These are phyloP conservation scores for Hydrolagus affinis DNA, from an alignment of 2,113 vertebrate genomes.

Conservation along the genomic window DNA sequence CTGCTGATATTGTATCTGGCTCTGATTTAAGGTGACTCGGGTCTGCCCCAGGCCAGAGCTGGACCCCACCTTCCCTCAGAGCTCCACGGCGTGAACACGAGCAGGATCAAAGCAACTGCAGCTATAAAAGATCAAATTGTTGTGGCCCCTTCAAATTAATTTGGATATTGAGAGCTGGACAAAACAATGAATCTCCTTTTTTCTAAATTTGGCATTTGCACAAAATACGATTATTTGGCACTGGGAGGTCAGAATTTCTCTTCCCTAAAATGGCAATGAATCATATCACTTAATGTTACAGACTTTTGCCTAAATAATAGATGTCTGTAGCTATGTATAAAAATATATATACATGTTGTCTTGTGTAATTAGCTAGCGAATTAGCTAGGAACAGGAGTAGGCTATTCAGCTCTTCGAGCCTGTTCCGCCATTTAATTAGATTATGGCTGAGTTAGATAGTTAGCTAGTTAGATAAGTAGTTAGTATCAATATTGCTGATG, in stretches of 20 bases:
- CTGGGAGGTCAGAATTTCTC: background rate
- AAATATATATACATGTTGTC: too few species aligned
- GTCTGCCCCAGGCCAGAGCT: conserved; percentile 19
- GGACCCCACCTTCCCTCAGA: conserved; percentile 5
- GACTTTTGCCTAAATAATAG: too few species aligned
- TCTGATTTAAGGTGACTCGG: conserved; percentile 6
- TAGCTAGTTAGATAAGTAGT: too few species aligned
- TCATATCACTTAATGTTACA: too few species aligned
- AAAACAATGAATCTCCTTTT: background rate
- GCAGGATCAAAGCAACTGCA: conserved; percentile 14
- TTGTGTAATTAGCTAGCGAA: too few species aligned
- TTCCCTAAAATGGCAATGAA: background rate
- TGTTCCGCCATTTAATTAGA: too few species aligned
- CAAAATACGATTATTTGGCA: too few species aligned
- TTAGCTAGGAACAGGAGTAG: too few species aligned
- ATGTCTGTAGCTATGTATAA: too few species aligned
- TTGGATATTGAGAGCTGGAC: background rate
- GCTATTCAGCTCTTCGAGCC: too few species aligned
- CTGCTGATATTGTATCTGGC: conserved; percentile 3
- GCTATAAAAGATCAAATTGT: background rate
- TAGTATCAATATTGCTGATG: too few species aligned
- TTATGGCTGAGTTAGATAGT: too few species aligned
- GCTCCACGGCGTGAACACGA: background rate
- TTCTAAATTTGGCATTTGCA: background rate
- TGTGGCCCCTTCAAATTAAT: background rate